Conservation (phyloP, 2,888 invertebrate genomes). For the Calameuta pallipes region DNA sequence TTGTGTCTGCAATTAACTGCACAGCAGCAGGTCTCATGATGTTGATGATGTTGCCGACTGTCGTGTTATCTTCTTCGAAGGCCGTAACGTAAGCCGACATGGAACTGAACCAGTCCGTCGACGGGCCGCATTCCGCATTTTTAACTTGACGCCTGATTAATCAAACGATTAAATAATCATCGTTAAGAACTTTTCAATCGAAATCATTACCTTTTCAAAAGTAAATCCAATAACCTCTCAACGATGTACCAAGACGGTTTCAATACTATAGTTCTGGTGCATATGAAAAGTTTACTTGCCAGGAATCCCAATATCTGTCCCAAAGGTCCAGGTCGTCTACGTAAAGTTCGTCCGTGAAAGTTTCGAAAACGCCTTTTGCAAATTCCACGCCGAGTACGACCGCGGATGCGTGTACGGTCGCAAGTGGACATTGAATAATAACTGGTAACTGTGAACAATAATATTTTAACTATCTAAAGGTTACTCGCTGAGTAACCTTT, state of each 20-base stretch:
- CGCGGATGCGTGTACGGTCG: constrained; percentile 27
- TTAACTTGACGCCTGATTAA: constrained; percentile 38
- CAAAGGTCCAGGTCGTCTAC: constrained; percentile 50
- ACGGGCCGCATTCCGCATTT: constrained; percentile 42
- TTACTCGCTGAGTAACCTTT: too few species aligned
- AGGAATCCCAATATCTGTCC: constrained; percentile 49
- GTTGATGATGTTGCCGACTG: constrained; percentile 45
- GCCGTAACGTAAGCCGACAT: constrained; percentile 34
- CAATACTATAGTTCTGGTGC: constrained; percentile 47
- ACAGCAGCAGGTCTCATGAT: constrained; percentile 50
- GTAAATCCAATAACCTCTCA: constrained; percentile 42
- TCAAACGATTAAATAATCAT: constrained; percentile 9
- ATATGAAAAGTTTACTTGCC: constrained; percentile 42
- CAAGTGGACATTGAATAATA: constrained; percentile 40
- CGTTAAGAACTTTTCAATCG: neutral
- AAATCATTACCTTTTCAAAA: constrained; percentile 43
- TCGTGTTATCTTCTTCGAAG: constrained; percentile 40
- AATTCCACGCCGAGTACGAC: constrained; percentile 33
- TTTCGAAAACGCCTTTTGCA: constrained; percentile 46
- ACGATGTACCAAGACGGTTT: constrained; percentile 49
- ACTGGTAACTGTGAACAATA: constrained; percentile 33
- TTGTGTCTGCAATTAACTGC: constrained; percentile 55
- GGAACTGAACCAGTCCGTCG: constrained; percentile 33
- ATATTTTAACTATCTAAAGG: constrained; percentile 6
- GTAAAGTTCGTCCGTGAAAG: constrained; percentile 32